These are phyloP conservation scores for Aphaenogaster floridana DNA, from an alignment of 1,140 invertebrate genomes.

Conservation along the genomic window DNA sequence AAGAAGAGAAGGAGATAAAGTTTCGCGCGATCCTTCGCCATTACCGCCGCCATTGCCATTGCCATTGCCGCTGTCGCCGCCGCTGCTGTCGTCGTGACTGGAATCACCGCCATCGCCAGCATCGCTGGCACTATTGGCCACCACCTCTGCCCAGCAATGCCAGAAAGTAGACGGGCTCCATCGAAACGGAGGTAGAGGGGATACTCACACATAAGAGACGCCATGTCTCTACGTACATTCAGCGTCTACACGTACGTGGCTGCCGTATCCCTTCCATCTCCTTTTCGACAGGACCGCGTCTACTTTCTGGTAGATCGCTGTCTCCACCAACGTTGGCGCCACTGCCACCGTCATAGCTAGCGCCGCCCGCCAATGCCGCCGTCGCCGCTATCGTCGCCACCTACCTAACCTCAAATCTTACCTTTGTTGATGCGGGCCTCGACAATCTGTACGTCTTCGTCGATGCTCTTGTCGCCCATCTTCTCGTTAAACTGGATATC, in stretches of 20 bases:
- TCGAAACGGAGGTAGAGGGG: too few species aligned
- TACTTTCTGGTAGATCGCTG: not conserved
- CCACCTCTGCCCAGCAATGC: too few species aligned
- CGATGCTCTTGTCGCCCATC: conserved; percentile 84
- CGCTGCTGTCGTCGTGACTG: conserved; percentile 10
- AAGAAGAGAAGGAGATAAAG: not conserved
- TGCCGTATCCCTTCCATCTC: too few species aligned
- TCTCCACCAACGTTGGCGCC: not conserved
- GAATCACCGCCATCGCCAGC: too few species aligned
- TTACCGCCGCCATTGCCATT: too few species aligned
- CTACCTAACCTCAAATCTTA: conserved; percentile 79
- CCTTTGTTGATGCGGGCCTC: conserved; percentile 83
- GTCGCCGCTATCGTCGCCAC: not conserved
- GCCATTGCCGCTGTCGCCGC: not conserved
- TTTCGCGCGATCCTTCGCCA: not conserved
- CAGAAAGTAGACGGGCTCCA: too few species aligned
- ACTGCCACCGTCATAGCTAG: not conserved
- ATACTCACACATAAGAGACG: too few species aligned
- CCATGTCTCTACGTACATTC: too few species aligned
- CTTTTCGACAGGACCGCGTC: too few species aligned
- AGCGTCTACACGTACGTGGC: too few species aligned
- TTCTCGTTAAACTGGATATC: conserved; percentile 84
- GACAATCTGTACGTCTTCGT: conserved; percentile 85
- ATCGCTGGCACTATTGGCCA: conserved; percentile 33
- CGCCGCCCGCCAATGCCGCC: not conserved